Conservation (phyloP, 1,140 invertebrate species). For the Araneus ventricosus region DNA sequence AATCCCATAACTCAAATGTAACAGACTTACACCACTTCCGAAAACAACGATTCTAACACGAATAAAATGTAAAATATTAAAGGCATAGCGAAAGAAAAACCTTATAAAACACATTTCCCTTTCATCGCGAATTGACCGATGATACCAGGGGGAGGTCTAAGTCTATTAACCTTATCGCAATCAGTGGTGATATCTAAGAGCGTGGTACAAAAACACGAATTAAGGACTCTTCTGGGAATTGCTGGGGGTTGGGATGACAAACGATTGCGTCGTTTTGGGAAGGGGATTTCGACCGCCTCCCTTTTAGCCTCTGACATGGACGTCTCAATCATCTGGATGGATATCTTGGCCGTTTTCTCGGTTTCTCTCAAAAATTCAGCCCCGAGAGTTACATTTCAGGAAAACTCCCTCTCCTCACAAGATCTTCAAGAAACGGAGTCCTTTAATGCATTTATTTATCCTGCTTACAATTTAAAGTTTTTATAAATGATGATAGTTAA, state of each 20-base stretch:
- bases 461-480: no score
- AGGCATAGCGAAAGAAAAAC: not conserved
- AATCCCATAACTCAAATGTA: no score
- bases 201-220: slow-evolving; percentile 53
- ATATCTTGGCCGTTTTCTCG: slow-evolving; percentile 22
- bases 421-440: not conserved
- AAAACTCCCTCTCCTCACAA: not conserved
- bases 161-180: slow-evolving; percentile 20
- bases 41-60: not conserved
- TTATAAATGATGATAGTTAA: no score
- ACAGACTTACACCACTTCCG: not conserved
- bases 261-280: slow-evolving; percentile 51
- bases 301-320: slow-evolving; percentile 70
- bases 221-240: slow-evolving; percentile 39
- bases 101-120: not conserved
- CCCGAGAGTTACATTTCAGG: not conserved
- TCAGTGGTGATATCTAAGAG: not conserved
- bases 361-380: not conserved
- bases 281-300: slow-evolving; percentile 62
- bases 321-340: slow-evolving; percentile 62
- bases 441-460: no score
- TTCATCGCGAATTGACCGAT: not conserved
- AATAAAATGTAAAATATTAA: not conserved
- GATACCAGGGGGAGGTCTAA: not conserved
- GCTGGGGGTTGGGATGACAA: slow-evolving; percentile 55